Conservation (phyloP, 2,113 vertebrate genomes). For the Callopanchax toddi region DNA sequence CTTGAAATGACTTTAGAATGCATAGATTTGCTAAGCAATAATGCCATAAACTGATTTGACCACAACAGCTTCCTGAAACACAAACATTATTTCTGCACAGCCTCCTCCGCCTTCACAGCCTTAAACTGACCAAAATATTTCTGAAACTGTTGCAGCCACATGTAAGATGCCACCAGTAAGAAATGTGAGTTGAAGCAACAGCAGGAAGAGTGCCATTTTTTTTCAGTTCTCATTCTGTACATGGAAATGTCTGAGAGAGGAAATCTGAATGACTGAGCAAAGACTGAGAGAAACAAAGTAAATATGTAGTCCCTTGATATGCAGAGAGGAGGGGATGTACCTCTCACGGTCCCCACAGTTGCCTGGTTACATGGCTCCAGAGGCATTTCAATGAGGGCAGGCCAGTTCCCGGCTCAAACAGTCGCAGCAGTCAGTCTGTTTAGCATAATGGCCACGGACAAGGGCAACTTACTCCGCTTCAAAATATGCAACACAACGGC, state of each 20-base stretch:
- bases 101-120: no score
- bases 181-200: no score
- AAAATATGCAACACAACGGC: slow-evolving; percentile 48
- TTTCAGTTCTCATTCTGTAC: no score
- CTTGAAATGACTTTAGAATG: not conserved
- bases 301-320: slow-evolving; percentile 56
- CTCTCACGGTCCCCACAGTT: slow-evolving; percentile 67
- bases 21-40: not conserved
- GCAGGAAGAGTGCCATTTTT: no score
- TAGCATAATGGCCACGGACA: slow-evolving; percentile 66
- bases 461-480: slow-evolving; percentile 59
- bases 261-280: slow-evolving; percentile 53
- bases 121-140: no score
- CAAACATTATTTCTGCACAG: not conserved
- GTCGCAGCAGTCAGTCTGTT: slow-evolving; percentile 64
- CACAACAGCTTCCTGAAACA: not conserved
- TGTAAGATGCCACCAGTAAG: no score
- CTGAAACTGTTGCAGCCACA: no score
- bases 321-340: slow-evolving; percentile 51
- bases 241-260: slow-evolving; percentile 12
- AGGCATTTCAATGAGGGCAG: slow-evolving; percentile 63
- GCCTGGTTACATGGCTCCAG: slow-evolving; percentile 74
- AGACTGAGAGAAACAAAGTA: slow-evolving; percentile 35
- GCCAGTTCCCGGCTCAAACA: slow-evolving; percentile 60
- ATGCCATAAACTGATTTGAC: not conserved